Evolutionary conservation across 2,888 invertebrate species (phyloP), one percentile per base, ranked within the genome.

Genomic region (Poecilus cupreus): DNA sequence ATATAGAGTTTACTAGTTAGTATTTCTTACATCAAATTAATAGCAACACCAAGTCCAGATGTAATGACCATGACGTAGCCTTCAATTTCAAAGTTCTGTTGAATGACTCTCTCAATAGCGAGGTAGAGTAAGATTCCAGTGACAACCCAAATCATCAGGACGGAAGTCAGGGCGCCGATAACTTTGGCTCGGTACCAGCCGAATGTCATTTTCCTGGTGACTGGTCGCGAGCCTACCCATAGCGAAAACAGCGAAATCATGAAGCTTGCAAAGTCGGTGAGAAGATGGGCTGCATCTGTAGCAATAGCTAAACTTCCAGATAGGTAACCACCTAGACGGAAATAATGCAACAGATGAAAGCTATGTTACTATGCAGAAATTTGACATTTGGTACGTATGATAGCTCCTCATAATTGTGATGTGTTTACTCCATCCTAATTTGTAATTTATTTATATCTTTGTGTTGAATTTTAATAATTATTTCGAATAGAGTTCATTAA

Each of bases 201-300:
- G 90, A 98, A 99, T 57, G 96, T 95, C 97, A 98, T 97, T 86
- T 91, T 91, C 86, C 94, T 93, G 0, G 97, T 96, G 0, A 97
- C 93, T 0, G 96, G 96, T 85, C 96, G 91, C 83, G 92, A 92
- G 0, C 97, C 94, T 72, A 98, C 93, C 94, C 96, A 97, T 84
- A 98, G 89, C 0, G 98, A 95, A 89, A 99, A 96, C 83, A 99
- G 90, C n/a, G 98, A 98, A 89, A 99, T 98, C 94, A 99, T 96
- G 89, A 99, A 99, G 87, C 98, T 97, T 83, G 98, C 97, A 88
- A 99, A 97, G 90, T 99, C 99, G 85, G 98, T 98, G 84, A 98
- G 93, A 84, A 99, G 92, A 90, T 99, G 99, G 60, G 99, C 98
- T 20, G 99, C 99, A 90, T 99, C 99, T 68, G 99, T 98, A 81